Evolutionary conservation across 2,888 invertebrate genomes (phyloP).

Genomic region (Drosophila anceps): DNA sequence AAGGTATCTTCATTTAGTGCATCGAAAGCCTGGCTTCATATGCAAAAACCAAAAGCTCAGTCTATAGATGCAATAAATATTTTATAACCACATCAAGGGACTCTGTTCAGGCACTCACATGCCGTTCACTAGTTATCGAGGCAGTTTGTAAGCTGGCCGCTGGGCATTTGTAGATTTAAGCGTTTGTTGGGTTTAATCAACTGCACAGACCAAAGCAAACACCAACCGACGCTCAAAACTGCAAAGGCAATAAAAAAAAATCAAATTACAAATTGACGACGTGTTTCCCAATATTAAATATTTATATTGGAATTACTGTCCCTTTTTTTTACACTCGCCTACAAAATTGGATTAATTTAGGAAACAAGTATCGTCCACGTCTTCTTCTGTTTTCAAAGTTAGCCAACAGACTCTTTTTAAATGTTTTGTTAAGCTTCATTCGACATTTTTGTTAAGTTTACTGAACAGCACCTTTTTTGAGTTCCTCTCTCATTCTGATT

Average conservation of each 20-base stretch:
- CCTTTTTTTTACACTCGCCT: background rate
- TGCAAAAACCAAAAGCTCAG: slow-evolving; percentile 9
- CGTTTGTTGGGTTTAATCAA: slow-evolving; percentile 30
- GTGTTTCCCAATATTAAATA: slow-evolving; percentile 41
- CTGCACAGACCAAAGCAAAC: slow-evolving; percentile 22
- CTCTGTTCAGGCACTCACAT: background rate
- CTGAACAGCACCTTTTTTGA: too few species aligned
- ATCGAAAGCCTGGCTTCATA: slow-evolving; percentile 13
- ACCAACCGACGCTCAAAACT: slow-evolving; percentile 6
- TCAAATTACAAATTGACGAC: slow-evolving; percentile 8
- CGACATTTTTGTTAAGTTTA: background rate
- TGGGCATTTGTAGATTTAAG: slow-evolving; percentile 10
- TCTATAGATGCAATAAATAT: slow-evolving; percentile 38
- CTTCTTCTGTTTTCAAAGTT: too few species aligned
- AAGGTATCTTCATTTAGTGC: slow-evolving; percentile 8
- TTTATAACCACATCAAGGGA: background rate
- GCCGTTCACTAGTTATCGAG: background rate
- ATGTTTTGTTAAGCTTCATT: background rate
- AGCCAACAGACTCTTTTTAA: too few species aligned
- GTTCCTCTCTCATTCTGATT: too few species aligned
- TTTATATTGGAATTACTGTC: slow-evolving; percentile 24
- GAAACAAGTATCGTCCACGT: background rate
- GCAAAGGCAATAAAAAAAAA: slow-evolving; percentile 14
- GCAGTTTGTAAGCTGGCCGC: too few species aligned
- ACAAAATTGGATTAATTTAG: background rate